Conservation (phyloP, 2,797 vertebrate genomes). For the Iguana delicatissima region DNA sequence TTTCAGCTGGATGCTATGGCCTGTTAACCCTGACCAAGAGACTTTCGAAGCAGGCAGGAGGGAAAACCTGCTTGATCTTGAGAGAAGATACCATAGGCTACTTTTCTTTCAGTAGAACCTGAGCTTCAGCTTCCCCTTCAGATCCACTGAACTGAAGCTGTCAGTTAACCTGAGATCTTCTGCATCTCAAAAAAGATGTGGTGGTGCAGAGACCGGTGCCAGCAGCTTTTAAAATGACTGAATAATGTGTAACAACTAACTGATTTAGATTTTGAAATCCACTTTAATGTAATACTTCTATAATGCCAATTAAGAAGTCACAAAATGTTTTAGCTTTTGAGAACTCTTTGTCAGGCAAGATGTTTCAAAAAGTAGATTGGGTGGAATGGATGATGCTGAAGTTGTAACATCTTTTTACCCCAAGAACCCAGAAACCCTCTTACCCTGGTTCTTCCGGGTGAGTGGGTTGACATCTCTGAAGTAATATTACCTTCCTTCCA, state of each 20-base stretch:
- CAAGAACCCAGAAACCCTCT: too few relatives aligned
- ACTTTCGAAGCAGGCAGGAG: neutral
- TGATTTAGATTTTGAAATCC: neutral
- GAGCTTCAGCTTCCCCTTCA: neutral
- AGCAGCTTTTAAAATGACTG: neutral
- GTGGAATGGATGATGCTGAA: too few relatives aligned
- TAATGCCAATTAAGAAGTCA: too few relatives aligned
- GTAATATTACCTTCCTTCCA: too few relatives aligned
- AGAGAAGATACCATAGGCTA: neutral
- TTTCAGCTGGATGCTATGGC: neutral
- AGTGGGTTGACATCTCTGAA: too few relatives aligned
- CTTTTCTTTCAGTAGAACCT: neutral
- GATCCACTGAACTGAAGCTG: neutral
- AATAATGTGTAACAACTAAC: neutral
- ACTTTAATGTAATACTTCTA: neutral
- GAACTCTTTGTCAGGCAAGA: too few relatives aligned
- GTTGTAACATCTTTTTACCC: too few relatives aligned
- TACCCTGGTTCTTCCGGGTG: too few relatives aligned
- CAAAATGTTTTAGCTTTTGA: too few relatives aligned
- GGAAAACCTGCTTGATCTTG: neutral
- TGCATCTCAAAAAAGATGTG: neutral
- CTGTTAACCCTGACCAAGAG: neutral
- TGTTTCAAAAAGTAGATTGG: too few relatives aligned
- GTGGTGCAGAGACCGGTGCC: neutral
- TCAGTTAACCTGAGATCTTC: neutral